These are phyloP conservation scores for Formica selysi DNA, from an alignment of 1,140 invertebrate genomes.

Conservation along the genomic window DNA sequence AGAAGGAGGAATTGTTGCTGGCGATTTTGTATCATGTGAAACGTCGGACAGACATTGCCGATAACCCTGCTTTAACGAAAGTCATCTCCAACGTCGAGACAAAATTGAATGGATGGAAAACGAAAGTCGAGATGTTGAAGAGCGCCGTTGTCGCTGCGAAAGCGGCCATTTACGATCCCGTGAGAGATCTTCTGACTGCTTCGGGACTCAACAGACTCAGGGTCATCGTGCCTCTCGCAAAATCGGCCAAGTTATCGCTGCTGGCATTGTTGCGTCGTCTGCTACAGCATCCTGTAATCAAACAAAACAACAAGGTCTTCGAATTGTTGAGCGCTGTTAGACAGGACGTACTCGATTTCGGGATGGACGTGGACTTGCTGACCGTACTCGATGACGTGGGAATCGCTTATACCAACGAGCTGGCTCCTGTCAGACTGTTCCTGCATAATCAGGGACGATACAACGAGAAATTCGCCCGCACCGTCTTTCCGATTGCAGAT, in stretches of 20 bases:
- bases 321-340: neutral
- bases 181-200: constrained; percentile 10
- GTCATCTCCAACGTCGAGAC: constrained; percentile 27
- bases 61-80: neutral
- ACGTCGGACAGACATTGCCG: neutral
- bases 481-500: neutral
- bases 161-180: constrained; percentile 38
- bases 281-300: constrained; percentile 4
- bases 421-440: constrained; percentile 36
- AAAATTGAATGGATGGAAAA: constrained; percentile 4
- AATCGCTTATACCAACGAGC: constrained; percentile 1
- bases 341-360: constrained; percentile 16
- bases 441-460: neutral
- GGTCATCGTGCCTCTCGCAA: neutral
- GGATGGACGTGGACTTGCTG: constrained; percentile 9
- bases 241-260: neutral
- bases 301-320: neutral
- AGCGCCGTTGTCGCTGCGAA: neutral
- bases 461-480: neutral
- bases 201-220: constrained; percentile 1
- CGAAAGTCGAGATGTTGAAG: neutral
- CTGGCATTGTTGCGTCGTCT: neutral
- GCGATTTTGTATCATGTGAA: constrained; percentile 17
- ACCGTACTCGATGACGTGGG: constrained; percentile 22
- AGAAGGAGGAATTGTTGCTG: constrained; percentile 18